Evolutionary conservation across 1,140 invertebrate species (phyloP).

Genomic region (Drosophila eugracilis): DNA sequence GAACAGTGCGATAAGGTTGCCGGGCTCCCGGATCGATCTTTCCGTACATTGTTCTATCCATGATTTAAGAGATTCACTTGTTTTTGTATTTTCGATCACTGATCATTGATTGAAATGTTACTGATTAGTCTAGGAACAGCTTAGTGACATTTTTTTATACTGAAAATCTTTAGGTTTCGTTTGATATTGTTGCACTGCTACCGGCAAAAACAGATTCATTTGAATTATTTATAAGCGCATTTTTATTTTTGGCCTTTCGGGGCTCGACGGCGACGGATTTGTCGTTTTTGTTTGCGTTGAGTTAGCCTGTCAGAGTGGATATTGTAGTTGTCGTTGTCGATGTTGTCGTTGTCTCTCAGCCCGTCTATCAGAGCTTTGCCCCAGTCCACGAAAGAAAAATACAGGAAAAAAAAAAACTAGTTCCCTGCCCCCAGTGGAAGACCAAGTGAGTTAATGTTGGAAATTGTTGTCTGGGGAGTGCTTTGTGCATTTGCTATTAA

Average conservation of each 20-base stretch:
- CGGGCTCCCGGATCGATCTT: constrained; percentile 91
- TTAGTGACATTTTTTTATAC: constrained; percentile 23
- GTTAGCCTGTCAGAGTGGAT: constrained; percentile 66
- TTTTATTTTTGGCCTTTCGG: constrained; percentile 78
- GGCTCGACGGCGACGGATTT: constrained; percentile 70
- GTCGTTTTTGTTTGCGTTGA: constrained; percentile 70
- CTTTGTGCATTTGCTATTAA: constrained; percentile 34
- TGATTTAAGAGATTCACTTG: constrained; percentile 69
- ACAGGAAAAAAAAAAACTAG: constrained; percentile 13
- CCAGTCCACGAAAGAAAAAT: constrained; percentile 2
- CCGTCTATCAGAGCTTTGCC: constrained; percentile 52
- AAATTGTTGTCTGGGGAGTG: constrained; percentile 42
- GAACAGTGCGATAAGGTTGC: constrained; percentile 91
- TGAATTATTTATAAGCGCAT: constrained; percentile 79
- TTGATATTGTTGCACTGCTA: constrained; percentile 19
- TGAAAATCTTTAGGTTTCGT: constrained; percentile 9
- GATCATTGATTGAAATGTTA: constrained; percentile 35
- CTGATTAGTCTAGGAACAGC: constrained; percentile 29
- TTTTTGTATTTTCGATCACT: constrained; percentile 12
- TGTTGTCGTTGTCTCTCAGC: constrained; percentile 35
- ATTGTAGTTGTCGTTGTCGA: constrained; percentile 42
- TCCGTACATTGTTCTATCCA: constrained; percentile 94
- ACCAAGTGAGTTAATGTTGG: constrained; percentile 13
- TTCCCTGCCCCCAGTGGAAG: constrained; percentile 30
- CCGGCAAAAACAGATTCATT: constrained; percentile 36